phyloP scores from a whole-genome alignment of 2,888 invertebrate species.

The Hypomecis punctinalis region DNA sequence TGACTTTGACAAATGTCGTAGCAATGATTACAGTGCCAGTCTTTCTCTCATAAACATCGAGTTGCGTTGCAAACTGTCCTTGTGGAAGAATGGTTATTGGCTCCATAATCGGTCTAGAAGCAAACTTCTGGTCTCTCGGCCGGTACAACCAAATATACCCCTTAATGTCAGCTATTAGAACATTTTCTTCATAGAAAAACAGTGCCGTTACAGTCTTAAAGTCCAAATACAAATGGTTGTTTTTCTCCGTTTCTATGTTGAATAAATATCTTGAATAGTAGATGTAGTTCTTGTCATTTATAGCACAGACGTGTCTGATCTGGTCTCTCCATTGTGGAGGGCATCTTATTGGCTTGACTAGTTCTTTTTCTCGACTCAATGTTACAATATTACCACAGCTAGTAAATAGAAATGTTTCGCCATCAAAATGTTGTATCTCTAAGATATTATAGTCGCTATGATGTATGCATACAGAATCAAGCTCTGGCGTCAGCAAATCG shows the following conservation, averaged over 20 bases:
- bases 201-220: conserved; percentile 71
- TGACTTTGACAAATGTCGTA: conserved; percentile 68
- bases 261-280: conserved; percentile 73
- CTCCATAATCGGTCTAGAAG: conserved; percentile 63
- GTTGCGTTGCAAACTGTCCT: conserved; percentile 67
- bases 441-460: conserved; percentile 67
- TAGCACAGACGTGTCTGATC: conserved; percentile 62
- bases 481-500: conserved; percentile 52
- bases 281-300: conserved; percentile 69
- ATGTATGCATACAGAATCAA: conserved; percentile 58
- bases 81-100: conserved; percentile 61
- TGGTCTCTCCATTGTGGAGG: conserved; percentile 71
- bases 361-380: conserved; percentile 46
- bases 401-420: conserved; percentile 62
- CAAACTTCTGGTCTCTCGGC: conserved; percentile 62
- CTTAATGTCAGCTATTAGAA: conserved; percentile 64
- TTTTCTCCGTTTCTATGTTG: conserved; percentile 68
- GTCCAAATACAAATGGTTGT: conserved; percentile 69
- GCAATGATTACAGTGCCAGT: conserved; percentile 67
- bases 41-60: conserved; percentile 71
- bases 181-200: conserved; percentile 72
- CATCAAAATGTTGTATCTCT: conserved; percentile 61
- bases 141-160: conserved; percentile 71
- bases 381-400: conserved; percentile 68
- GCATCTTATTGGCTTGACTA: conserved; percentile 52